Conservation (phyloP, 2,888 invertebrate genomes). For the Cynaeus angustus region DNA sequence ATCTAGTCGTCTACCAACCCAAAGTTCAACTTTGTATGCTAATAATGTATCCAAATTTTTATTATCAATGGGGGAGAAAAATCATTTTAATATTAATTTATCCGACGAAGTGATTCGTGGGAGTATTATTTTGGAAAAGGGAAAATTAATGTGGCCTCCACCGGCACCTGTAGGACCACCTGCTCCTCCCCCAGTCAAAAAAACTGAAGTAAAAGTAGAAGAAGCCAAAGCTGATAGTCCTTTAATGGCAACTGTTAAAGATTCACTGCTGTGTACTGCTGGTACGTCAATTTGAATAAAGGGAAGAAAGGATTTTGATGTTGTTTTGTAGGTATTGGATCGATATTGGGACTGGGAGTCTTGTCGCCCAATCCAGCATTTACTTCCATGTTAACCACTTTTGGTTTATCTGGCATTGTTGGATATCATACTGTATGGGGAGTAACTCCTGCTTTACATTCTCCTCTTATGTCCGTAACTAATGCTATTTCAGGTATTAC, state of each 20-base stretch:
- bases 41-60: conserved; percentile 93
- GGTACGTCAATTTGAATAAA: conserved; percentile 10
- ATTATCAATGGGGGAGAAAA: conserved; percentile 84
- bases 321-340: conserved; percentile 77
- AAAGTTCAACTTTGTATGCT: conserved; percentile 90
- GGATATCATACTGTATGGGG: conserved; percentile 95
- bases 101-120: conserved; percentile 92
- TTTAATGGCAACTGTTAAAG: conserved; percentile 76
- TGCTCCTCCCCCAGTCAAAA: conserved; percentile 69
- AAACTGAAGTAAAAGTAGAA: conserved; percentile 65
- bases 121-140: conserved; percentile 84
- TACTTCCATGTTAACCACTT: conserved; percentile 90
- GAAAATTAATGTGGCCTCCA: conserved; percentile 86
- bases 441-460: conserved; percentile 92
- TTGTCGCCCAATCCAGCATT: conserved; percentile 89
- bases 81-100: conserved; percentile 86
- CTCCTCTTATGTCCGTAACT: conserved; percentile 94
- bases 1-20: conserved; percentile 88
- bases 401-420: conserved; percentile 87
- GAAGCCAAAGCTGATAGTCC: conserved; percentile 74
- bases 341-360: conserved; percentile 80
- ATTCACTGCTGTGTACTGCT: conserved; percentile 46
- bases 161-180: conserved; percentile 78
- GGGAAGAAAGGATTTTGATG: background rate
- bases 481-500: conserved; percentile 95